Evolutionary conservation across 2,888 invertebrate genomes (phyloP).

Genomic region (Papilio gigon): DNA sequence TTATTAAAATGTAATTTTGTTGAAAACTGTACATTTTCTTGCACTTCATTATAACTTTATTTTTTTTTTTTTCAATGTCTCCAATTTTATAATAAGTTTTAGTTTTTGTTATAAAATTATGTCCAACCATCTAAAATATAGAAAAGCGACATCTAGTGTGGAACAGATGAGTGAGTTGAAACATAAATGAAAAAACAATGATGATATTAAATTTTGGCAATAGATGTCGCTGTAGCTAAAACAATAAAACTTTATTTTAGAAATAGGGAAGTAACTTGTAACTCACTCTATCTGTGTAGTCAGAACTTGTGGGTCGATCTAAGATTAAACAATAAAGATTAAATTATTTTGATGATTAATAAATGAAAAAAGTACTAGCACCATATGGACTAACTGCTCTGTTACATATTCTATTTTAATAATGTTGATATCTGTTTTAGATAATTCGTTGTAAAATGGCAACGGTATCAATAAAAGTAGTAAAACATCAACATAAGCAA

Average conservation of each 20-base stretch:
- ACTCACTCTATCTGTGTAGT: no score
- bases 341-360: no score
- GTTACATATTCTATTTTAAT: no score
- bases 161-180: background rate
- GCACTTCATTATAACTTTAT: background rate
- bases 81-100: background rate
- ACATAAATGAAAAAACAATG: background rate
- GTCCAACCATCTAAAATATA: background rate
- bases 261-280: no score
- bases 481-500: background rate
- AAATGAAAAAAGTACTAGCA: no score
- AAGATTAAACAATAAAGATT: background rate
- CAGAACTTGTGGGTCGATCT: background rate
- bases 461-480: background rate
- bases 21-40: background rate
- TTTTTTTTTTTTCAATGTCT: background rate
- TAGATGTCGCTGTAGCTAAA: slow-evolving; percentile 4
- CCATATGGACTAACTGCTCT: no score
- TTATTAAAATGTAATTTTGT: background rate
- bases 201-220: background rate
- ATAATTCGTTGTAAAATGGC: no score
- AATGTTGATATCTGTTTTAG: no score
- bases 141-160: slow-evolving; percentile 27
- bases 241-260: background rate
- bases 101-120: background rate